phyloP scores from a whole-genome alignment of 2,113 vertebrate species.

The Tachycineta bicolor region DNA sequence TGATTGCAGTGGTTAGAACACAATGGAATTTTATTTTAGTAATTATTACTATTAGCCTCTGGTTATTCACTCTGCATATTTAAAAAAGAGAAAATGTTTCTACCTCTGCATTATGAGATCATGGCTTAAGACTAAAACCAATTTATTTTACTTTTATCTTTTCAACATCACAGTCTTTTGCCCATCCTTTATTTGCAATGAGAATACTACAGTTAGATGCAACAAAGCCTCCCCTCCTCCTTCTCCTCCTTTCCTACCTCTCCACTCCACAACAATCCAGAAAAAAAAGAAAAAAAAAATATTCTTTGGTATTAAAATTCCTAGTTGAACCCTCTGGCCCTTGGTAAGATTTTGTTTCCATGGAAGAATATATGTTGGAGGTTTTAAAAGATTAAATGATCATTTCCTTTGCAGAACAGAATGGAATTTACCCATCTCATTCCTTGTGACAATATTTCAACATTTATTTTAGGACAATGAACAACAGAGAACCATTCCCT shows the following conservation, averaged over 20 bases:
- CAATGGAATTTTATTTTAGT: background rate
- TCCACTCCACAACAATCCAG: too few species aligned
- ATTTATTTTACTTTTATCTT: background rate
- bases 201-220: background rate
- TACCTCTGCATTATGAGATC: background rate
- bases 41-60: background rate
- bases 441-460: background rate
- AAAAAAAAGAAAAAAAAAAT: background rate
- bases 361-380: background rate
- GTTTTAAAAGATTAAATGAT: background rate
- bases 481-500: background rate
- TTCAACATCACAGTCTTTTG: background rate
- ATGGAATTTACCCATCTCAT: background rate
- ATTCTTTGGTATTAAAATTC: background rate
- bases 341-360: background rate
- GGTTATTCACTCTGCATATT: background rate
- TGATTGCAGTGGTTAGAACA: background rate
- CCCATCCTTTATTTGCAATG: background rate
- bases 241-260: background rate
- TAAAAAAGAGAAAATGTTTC: background rate
- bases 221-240: accelerated
- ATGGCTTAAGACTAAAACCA: background rate
- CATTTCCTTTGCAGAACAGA: background rate
- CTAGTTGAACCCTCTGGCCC: background rate
- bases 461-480: conserved; percentile 6